A percentile compares a stretch with the other conserved stretches of the same genome.
Conservation (phyloP, 2,113 vertebrate species). For the Pycnonotus jocosus region DNA sequence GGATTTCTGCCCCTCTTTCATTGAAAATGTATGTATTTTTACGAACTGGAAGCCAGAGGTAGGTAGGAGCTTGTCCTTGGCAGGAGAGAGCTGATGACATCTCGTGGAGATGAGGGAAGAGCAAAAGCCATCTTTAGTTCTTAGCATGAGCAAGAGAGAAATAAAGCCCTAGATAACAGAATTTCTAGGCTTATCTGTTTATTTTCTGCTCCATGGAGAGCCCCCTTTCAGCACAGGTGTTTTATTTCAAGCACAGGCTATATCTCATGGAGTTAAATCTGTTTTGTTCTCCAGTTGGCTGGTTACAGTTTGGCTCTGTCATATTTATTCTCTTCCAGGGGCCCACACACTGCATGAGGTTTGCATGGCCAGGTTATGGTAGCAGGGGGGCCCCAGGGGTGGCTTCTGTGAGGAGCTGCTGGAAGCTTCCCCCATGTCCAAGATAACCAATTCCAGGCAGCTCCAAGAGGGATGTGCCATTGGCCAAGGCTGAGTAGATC, state of each 20-base stretch:
- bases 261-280: neutral
- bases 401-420: neutral
- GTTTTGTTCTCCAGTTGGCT: neutral
- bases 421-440: neutral
- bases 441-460: neutral
- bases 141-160: neutral
- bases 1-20: neutral
- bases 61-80: neutral
- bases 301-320: neutral
- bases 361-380: neutral
- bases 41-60: neutral
- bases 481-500: neutral
- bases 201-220: neutral
- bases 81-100: neutral
- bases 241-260: neutral
- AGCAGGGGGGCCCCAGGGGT: neutral
- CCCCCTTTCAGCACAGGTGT: neutral
- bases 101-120: neutral
- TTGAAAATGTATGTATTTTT: neutral
- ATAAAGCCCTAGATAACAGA: neutral
- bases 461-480: accelerated
- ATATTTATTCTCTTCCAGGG: neutral
- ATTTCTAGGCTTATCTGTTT: neutral
- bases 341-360: neutral
- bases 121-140: neutral